A percentile compares a stretch with the other conserved stretches of the same genome.
Conservation (phyloP, 2,797 vertebrate species). For the Kryptopterus vitreolus region DNA sequence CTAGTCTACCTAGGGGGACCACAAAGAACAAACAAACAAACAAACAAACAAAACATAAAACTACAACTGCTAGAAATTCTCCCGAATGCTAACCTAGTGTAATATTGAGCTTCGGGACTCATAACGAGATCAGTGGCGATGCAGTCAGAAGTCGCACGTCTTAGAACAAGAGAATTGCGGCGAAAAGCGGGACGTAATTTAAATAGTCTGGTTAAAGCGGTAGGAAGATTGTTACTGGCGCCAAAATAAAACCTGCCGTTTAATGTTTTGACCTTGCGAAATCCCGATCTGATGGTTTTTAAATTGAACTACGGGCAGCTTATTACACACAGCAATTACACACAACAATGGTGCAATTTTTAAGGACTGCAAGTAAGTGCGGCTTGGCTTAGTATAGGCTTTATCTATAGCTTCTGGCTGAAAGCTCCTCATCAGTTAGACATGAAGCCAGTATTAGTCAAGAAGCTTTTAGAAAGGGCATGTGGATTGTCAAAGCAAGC, state of each 20-base stretch:
- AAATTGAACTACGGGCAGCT: slow-evolving; percentile 5
- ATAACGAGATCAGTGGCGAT: slow-evolving; percentile 2
- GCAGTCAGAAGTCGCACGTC: slow-evolving; percentile 12
- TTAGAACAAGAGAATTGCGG: slow-evolving; percentile 14
- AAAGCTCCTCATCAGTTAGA: slow-evolving; percentile 10
- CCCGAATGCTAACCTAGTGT: slow-evolving; percentile 13
- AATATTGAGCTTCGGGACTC: slow-evolving; percentile 21
- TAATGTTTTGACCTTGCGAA: slow-evolving; percentile 26
- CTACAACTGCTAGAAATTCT: slow-evolving; percentile 2
- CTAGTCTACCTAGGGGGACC: not conserved
- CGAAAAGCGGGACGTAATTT: slow-evolving; percentile 3
- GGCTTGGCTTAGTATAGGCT: not conserved
- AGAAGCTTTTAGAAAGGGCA: slow-evolving; percentile 2
- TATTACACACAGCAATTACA: not conserved
- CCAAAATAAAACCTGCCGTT: not conserved
- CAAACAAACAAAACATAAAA: not conserved
- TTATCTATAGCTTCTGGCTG: slow-evolving; percentile 24
- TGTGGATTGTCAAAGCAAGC: not conserved
- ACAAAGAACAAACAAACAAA: not conserved
- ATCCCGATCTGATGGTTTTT: slow-evolving; percentile 2
- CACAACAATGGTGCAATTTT: slow-evolving; percentile 13
- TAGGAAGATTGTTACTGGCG: not conserved
- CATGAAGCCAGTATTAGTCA: slow-evolving; percentile 7
- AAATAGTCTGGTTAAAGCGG: slow-evolving; percentile 11
- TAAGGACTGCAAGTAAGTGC: not conserved